Conservation (phyloP, 2,113 vertebrate species). For the Microtus ochrogaster region DNA sequence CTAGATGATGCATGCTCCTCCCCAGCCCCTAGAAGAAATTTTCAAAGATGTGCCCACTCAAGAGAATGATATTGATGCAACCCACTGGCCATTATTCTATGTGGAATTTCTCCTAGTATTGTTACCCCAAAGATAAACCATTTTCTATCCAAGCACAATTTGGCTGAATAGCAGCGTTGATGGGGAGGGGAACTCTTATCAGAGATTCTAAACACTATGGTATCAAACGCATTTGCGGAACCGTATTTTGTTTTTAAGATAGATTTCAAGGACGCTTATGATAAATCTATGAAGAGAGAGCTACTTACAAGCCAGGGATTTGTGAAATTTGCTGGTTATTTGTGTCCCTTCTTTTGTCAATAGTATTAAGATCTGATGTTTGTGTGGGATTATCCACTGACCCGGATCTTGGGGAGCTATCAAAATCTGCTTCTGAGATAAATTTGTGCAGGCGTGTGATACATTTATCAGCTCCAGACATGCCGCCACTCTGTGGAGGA, state of each 20-base stretch:
- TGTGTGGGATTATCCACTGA: slow-evolving; percentile 85
- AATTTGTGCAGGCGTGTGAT: slow-evolving; percentile 74
- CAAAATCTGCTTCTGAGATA: slow-evolving; percentile 85
- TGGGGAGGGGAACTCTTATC: background rate
- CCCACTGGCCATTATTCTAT: background rate
- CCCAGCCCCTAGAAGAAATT: background rate
- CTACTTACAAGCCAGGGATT: slow-evolving; percentile 80
- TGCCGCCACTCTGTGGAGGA: slow-evolving; percentile 15
- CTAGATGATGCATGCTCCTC: background rate
- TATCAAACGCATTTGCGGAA: background rate
- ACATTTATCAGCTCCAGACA: slow-evolving; percentile 83
- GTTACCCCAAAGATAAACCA: background rate
- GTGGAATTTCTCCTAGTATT: background rate
- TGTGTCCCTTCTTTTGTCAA: slow-evolving; percentile 85
- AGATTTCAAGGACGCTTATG: slow-evolving; percentile 79
- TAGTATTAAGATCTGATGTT: slow-evolving; percentile 83
- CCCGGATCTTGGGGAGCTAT: slow-evolving; percentile 85
- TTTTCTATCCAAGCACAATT: background rate
- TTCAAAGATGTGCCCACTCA: background rate
- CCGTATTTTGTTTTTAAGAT: background rate
- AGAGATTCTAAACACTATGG: background rate
- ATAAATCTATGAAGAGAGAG: slow-evolving; percentile 79
- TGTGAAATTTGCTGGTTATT: slow-evolving; percentile 78
- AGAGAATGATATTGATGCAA: background rate
- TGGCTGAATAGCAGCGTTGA: background rate